A percentile compares a stretch with the other conserved stretches of the same genome.
Evolutionary conservation across 2,797 vertebrate species (phyloP).

Genomic region (Dromococcyx pavoninus): DNA sequence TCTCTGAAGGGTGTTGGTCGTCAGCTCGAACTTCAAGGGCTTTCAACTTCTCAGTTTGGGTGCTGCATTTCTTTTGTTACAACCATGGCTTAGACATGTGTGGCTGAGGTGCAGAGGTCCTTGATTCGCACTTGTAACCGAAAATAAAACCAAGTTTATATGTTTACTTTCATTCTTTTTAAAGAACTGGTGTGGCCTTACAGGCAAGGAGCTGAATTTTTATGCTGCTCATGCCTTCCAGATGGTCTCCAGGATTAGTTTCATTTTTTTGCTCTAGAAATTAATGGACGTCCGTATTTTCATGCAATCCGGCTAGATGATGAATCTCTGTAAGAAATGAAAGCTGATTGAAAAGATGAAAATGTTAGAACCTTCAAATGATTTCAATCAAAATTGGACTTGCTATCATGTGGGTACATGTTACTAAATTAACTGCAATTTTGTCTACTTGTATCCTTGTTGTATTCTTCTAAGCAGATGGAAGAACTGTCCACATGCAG

Average conservation of each 20-base stretch:
- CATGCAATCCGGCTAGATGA: slow-evolving; percentile 6
- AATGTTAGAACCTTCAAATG: slow-evolving; percentile 59
- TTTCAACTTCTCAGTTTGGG: not conserved
- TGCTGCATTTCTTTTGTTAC: accelerated
- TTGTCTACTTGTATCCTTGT: slow-evolving; percentile 45
- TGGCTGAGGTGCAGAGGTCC: not conserved
- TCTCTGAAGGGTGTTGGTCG: not conserved
- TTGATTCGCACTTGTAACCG: not conserved
- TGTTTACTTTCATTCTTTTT: not conserved
- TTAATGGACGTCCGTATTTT: slow-evolving; percentile 52
- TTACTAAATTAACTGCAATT: slow-evolving; percentile 64
- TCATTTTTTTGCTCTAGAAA: slow-evolving; percentile 36
- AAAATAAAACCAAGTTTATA: not conserved
- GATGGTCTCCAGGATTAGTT: slow-evolving; percentile 41
- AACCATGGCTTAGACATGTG: not conserved
- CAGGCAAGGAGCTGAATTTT: slow-evolving; percentile 12
- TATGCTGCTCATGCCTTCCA: slow-evolving; percentile 20
- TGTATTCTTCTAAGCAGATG: slow-evolving; percentile 61
- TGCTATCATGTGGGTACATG: slow-evolving; percentile 55
- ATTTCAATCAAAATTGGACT: slow-evolving; percentile 67
- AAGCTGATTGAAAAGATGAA: slow-evolving; percentile 61
- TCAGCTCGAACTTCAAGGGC: not conserved
- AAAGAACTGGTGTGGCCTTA: not conserved
- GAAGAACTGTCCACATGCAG: slow-evolving; percentile 61
- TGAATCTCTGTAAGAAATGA: slow-evolving; percentile 39